phyloP scores from a whole-genome alignment of 2,888 invertebrate genomes.

The Nowickia ferox region DNA sequence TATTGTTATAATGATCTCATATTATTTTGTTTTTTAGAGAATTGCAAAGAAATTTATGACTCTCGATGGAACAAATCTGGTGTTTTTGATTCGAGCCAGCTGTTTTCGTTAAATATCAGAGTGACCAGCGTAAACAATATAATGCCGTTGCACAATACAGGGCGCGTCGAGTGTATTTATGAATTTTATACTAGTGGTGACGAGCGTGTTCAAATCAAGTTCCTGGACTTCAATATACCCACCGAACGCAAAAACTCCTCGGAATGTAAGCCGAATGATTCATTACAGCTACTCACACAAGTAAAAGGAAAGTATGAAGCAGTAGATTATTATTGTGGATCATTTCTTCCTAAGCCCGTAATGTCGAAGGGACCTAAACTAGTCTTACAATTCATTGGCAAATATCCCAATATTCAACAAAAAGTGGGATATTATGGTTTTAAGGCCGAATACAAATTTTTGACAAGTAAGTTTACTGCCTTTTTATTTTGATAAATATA shows the following conservation, averaged over 20 bases:
- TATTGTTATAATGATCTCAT: conserved; percentile 7
- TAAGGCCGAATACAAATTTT: conserved; percentile 93
- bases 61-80: conserved; percentile 93
- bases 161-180: conserved; percentile 89
- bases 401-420: conserved; percentile 85
- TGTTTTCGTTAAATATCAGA: conserved; percentile 88
- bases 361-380: conserved; percentile 96
- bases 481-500: background rate
- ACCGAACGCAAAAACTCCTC: conserved; percentile 78
- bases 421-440: conserved; percentile 91
- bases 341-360: conserved; percentile 90
- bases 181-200: conserved; percentile 93
- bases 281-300: conserved; percentile 87
- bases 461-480: conserved; percentile 89
- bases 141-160: conserved; percentile 79
- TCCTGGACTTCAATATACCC: conserved; percentile 82
- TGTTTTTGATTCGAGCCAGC: conserved; percentile 92
- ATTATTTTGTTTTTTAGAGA: conserved; percentile 82
- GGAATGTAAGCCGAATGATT: conserved; percentile 79
- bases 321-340: conserved; percentile 94
- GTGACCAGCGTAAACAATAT: conserved; percentile 70
- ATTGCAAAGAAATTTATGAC: conserved; percentile 90
- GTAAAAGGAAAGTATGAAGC: conserved; percentile 93
- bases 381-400: conserved; percentile 92
- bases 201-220: conserved; percentile 87